Conservation (phyloP, 2,113 vertebrate genomes). For the Raja brachyura region DNA sequence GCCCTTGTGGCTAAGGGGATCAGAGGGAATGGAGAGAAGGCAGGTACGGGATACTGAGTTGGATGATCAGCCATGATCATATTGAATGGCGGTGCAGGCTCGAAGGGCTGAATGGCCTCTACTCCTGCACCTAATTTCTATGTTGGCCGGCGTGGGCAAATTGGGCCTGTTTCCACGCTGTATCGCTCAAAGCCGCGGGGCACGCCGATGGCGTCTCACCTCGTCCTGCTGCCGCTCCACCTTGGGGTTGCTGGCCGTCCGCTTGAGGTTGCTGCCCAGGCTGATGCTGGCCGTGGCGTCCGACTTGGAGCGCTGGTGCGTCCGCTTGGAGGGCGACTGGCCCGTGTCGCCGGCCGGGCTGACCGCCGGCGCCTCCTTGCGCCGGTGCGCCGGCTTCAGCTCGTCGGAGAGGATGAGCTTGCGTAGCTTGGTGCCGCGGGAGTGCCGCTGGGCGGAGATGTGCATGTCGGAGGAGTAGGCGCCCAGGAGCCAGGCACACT, state of each 20-base stretch:
- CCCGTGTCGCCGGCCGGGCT: constrained; percentile 55
- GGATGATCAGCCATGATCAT: too few species aligned
- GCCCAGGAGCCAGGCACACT: constrained; percentile 81
- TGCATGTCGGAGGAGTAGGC: constrained; percentile 95
- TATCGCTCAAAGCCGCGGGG: too few species aligned
- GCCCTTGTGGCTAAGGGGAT: too few species aligned
- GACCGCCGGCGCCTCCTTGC: constrained; percentile 55
- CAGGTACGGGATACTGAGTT: too few species aligned
- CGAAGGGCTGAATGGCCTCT: too few species aligned
- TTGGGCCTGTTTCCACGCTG: too few species aligned
- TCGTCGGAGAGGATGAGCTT: constrained; percentile 88
- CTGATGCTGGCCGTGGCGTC: constrained; percentile 86
- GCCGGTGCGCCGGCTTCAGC: constrained; percentile 71
- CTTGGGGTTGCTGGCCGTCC: constrained; percentile 92
- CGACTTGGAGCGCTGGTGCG: constrained; percentile 93
- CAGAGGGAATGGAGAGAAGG: too few species aligned
- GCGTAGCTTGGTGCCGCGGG: constrained; percentile 82
- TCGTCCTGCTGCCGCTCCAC: constrained; percentile 84
- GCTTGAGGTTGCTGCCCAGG: constrained; percentile 86
- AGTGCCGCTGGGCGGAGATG: constrained; percentile 91
- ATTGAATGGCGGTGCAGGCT: too few species aligned
- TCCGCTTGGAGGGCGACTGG: constrained; percentile 85
- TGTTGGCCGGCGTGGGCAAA: too few species aligned
- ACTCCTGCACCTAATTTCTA: too few species aligned
- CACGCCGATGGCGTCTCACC: constrained; percentile 54